Evolutionary conservation across 2,888 invertebrate genomes (phyloP), one percentile per base, ranked within the genome.

Genomic region (Thelaira solivaga): DNA sequence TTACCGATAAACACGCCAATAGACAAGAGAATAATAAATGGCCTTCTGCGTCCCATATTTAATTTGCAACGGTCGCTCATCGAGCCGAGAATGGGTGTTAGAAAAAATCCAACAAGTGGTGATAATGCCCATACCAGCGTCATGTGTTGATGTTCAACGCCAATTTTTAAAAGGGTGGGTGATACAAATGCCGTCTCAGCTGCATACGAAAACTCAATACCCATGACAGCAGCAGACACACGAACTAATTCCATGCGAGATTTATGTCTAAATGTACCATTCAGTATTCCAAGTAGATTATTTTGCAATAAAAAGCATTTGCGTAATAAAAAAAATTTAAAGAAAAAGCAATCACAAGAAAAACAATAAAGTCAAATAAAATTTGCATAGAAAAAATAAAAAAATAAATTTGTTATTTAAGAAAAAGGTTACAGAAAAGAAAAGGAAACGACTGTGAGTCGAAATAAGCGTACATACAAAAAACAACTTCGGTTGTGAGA

Each of bases 161-260:
- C 96, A 81, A 98, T 96, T 90, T 97, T 96, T 3, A 98, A 91
- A 11, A 98, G 90, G 0, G 97, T 97, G 1, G 98, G 98, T 0
- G 97, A 97, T 0, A 98, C 98, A 89, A 98, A 98, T 0, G 98
- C 98, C 0, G 98, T 98, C 90, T 98, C 98, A 0, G 97, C 98
- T 0, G 98, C 97, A 86, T 98, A 98, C 0, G 98, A 97, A 89
- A 98, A 97, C 88, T 98, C 98, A 72, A 98, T 97, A 1, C 98
- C 98, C 95, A 97, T 97, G 0, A 98, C 97, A 0, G 97, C 97
- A 0, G 97, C 95, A 18, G 97, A 97, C 81, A 98, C 93, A 8
- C 96, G 91, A 81, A 97, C 92, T 82, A 98, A 89, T 87, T 97
- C 97, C 57, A 91, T 89, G 16, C 95, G 91, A 11, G 94, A 93